Percentiles rank a stretch among this genome's conserved stretches.
Conservation (phyloP, 1,140 invertebrate genomes). For the Drosophila melanogaster region DNA sequence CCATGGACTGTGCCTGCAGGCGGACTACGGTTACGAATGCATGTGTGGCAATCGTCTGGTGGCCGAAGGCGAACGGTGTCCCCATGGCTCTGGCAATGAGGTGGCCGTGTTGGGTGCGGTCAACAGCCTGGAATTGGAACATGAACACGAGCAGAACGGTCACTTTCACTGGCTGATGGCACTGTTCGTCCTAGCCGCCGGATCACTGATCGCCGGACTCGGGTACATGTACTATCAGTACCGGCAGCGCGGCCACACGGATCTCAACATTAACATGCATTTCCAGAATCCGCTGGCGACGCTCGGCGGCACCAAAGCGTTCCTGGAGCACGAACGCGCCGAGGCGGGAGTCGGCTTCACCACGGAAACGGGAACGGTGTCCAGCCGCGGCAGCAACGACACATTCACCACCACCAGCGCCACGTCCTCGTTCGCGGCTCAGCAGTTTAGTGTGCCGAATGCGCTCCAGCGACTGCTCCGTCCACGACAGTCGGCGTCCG, state of each 20-base stretch:
- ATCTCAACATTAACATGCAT: slow-evolving; percentile 84
- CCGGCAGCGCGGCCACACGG: slow-evolving; percentile 65
- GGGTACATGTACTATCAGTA: slow-evolving; percentile 73
- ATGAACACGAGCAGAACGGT: background rate
- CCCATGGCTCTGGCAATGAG: slow-evolving; percentile 54
- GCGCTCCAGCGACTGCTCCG: slow-evolving; percentile 58
- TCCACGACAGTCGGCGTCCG: slow-evolving; percentile 20
- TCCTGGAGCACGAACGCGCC: slow-evolving; percentile 16
- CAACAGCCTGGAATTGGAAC: slow-evolving; percentile 5
- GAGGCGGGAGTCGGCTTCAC: slow-evolving; percentile 4
- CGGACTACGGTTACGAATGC: slow-evolving; percentile 85
- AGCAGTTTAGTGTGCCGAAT: slow-evolving; percentile 23
- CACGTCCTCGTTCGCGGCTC: slow-evolving; percentile 37
- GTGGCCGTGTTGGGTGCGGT: slow-evolving; percentile 23
- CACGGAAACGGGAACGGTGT: slow-evolving; percentile 1
- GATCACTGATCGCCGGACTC: slow-evolving; percentile 21
- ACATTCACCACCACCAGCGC: slow-evolving; percentile 31
- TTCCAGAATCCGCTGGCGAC: slow-evolving; percentile 83
- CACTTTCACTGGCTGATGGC: slow-evolving; percentile 19
- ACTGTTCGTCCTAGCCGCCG: slow-evolving; percentile 18
- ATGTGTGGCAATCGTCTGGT: slow-evolving; percentile 85
- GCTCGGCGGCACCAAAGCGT: slow-evolving; percentile 39
- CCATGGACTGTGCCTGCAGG: slow-evolving; percentile 86
- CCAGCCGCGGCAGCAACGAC: slow-evolving; percentile 7
- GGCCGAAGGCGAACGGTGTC: slow-evolving; percentile 70